A percentile compares a stretch with the other conserved stretches of the same genome.
Evolutionary conservation across 2,113 vertebrate species (phyloP).

Genomic region (Salvelinus alpinus): DNA sequence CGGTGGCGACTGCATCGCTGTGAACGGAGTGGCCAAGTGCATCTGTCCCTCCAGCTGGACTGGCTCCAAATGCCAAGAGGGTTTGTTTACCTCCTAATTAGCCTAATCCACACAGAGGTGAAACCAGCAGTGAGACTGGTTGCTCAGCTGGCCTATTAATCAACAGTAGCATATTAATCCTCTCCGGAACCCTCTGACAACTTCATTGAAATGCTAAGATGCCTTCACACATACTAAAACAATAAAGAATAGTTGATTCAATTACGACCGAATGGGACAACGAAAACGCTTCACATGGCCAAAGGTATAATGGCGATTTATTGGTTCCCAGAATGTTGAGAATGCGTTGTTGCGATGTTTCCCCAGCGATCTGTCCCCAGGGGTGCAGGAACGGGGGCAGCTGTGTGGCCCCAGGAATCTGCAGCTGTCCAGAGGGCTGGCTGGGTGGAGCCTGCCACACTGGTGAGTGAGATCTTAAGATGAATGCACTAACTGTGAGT

Average conservation of each 20-base stretch:
- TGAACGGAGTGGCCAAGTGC: conserved; percentile 79
- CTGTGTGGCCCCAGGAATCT: conserved; percentile 85
- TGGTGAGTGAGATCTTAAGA: conserved; percentile 61
- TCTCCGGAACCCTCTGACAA: conserved; percentile 43
- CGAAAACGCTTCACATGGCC: neutral
- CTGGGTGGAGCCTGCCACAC: conserved; percentile 82
- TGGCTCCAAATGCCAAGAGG: conserved; percentile 83
- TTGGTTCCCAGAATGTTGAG: conserved; percentile 10
- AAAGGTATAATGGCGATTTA: neutral
- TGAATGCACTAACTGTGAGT: too few species aligned
- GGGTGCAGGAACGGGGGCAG: conserved; percentile 81
- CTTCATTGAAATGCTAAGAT: neutral
- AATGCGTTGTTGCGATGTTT: conserved; percentile 42
- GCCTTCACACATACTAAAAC: neutral
- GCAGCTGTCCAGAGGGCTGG: conserved; percentile 85
- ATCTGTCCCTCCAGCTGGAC: conserved; percentile 84
- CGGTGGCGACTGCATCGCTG: conserved; percentile 81
- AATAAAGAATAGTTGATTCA: neutral
- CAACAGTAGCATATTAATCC: neutral
- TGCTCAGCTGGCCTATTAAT: conserved; percentile 52
- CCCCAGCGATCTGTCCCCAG: conserved; percentile 82
- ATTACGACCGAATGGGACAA: neutral
- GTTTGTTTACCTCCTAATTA: conserved; percentile 58
- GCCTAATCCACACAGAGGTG: conserved; percentile 16
- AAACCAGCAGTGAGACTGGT: conserved; percentile 27